phyloP scores from a whole-genome alignment of 2,888 invertebrate genomes.

The Drosophila incognita region DNA sequence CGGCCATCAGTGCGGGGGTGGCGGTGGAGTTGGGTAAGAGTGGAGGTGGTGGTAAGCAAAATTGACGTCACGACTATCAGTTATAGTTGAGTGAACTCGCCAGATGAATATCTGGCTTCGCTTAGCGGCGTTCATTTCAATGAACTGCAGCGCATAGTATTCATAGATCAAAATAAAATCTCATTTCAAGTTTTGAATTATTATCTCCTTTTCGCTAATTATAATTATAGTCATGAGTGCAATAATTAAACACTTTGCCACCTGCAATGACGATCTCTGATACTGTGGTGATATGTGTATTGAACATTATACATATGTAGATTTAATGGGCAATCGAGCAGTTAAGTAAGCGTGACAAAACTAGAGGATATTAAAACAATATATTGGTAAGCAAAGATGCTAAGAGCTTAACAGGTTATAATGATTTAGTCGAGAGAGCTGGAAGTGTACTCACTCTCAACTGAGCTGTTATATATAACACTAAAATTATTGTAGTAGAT shows the following conservation, averaged over 20 bases:
- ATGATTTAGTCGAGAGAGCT: not conserved
- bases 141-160: constrained; percentile 52
- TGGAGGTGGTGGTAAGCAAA: constrained; percentile 28
- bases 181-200: constrained; percentile 4
- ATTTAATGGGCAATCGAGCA: constrained; percentile 3
- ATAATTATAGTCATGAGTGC: constrained; percentile 33
- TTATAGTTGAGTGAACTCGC: constrained; percentile 71
- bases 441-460: no score
- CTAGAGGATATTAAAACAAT: constrained; percentile 8
- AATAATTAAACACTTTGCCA: constrained; percentile 13
- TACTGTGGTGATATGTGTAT: not conserved
- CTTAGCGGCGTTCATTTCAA: constrained; percentile 48
- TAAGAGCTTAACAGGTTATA: not conserved
- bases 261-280: constrained; percentile 12
- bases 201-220: constrained; percentile 13
- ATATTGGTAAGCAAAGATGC: not conserved
- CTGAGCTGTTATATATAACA: not conserved
- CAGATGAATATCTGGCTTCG: no score
- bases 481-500: not conserved
- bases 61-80: constrained; percentile 57
- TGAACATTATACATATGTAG: not conserved
- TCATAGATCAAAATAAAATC: constrained; percentile 24
- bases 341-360: constrained; percentile 1
- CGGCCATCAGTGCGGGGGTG: not conserved
- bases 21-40: constrained; percentile 22